Conservation (phyloP, 2,113 vertebrate genomes). For the Balaenoptera acutorostrata region DNA sequence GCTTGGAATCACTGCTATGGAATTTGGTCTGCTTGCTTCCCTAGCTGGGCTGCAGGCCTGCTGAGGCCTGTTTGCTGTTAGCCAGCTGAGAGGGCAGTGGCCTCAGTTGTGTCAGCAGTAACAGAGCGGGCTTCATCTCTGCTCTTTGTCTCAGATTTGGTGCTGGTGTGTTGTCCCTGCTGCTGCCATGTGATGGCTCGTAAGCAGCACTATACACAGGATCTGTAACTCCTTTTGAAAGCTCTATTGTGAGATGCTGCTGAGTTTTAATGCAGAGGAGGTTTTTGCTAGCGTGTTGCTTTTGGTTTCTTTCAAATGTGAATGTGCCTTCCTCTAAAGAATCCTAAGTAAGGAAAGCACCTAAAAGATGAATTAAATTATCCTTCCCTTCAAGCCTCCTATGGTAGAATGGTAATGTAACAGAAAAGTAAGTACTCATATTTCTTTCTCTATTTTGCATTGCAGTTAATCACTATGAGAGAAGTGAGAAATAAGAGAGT, state of each 20-base stretch:
- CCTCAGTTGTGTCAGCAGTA: conserved; percentile 47
- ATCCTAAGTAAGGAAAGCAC: neutral
- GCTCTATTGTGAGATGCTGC: neutral
- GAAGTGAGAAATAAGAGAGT: neutral
- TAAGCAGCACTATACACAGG: neutral
- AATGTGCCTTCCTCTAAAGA: conserved; percentile 3
- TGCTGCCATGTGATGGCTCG: conserved; percentile 17
- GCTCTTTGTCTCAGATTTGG: neutral
- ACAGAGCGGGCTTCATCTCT: conserved; percentile 67
- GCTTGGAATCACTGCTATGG: conserved; percentile 49
- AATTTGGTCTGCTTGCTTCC: neutral
- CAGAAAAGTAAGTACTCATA: neutral
- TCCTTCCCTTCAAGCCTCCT: neutral
- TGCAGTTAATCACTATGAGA: neutral
- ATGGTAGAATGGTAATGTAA: neutral
- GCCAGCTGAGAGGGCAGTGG: conserved; percentile 14
- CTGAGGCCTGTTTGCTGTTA: conserved; percentile 10
- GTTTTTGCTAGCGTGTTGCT: conserved; percentile 12
- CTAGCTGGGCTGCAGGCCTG: neutral
- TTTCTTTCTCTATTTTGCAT: neutral
- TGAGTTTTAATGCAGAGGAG: neutral
- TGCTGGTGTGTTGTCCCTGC: conserved; percentile 16
- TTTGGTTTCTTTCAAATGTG: conserved; percentile 36
- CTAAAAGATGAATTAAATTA: neutral
- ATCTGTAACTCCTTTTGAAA: conserved; percentile 44